Evolutionary conservation across 2,888 invertebrate species (phyloP).

Genomic region (Sialis fuliginosa): DNA sequence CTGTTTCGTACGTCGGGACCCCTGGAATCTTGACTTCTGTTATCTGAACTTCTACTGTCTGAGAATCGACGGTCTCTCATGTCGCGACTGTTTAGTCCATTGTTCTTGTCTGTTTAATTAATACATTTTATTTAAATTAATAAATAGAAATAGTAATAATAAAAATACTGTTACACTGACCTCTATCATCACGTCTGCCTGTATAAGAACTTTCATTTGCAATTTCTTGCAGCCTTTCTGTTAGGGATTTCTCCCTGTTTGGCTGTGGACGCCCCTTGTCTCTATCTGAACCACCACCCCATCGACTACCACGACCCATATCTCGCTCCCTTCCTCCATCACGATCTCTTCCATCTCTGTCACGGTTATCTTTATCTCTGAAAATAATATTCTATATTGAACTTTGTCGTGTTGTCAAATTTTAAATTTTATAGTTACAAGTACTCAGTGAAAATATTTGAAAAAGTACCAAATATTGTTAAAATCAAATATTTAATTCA

Average conservation of each 20-base stretch:
- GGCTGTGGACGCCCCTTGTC: conserved; percentile 7
- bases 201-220: conserved; percentile 10
- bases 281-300: conserved; percentile 8
- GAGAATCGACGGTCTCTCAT: too few relatives aligned
- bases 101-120: too few relatives aligned
- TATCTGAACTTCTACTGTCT: too few relatives aligned
- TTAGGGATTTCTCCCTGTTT: conserved; percentile 17
- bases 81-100: too few relatives aligned
- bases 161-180: background rate
- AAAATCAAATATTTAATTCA: too few relatives aligned
- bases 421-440: too few relatives aligned
- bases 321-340: conserved; percentile 20
- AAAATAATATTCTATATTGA: too few relatives aligned
- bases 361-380: conserved; percentile 13
- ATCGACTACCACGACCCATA: conserved; percentile 8
- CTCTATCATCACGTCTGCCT: background rate
- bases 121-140: too few relatives aligned
- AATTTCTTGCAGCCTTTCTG: conserved; percentile 20
- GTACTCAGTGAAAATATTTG: too few relatives aligned
- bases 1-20: background rate
- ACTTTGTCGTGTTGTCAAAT: too few relatives aligned
- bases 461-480: too few relatives aligned
- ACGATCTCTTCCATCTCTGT: conserved; percentile 12
- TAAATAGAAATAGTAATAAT: background rate
- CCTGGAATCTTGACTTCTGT: background rate